A percentile compares a stretch with the other conserved stretches of the same genome.
Evolutionary conservation across 1,140 invertebrate species (phyloP).

Genomic region (Glomeris maerens): DNA sequence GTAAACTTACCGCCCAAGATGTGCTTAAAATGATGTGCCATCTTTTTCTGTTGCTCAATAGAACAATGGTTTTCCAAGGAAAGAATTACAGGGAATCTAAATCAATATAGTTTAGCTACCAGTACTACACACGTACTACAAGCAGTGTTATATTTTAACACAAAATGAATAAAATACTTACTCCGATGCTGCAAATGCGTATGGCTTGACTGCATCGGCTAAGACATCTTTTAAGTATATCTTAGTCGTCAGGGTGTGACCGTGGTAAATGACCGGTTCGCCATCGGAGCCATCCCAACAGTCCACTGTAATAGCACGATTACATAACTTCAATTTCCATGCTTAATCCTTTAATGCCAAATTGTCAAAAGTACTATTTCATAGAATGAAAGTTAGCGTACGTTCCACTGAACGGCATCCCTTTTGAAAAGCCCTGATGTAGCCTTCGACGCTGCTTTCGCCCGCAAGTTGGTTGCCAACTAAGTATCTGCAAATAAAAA

Average conservation of each 20-base stretch:
- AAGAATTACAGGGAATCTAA: constrained; percentile 40
- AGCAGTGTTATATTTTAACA: not conserved
- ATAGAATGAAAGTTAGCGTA: no score
- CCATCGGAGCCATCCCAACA: constrained; percentile 43
- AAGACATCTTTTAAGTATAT: constrained; percentile 41
- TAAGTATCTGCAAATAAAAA: constrained; percentile 38
- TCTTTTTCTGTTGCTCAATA: constrained; percentile 36
- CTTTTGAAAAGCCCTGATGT: constrained; percentile 33
- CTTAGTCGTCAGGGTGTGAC: constrained; percentile 41
- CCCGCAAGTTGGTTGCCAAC: constrained; percentile 41
- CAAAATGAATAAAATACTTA: constrained; percentile 14
- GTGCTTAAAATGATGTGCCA: constrained; percentile 37
- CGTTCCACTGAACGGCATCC: constrained; percentile 39
- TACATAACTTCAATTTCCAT: no score
- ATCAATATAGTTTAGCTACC: no score
- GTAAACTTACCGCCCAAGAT: constrained; percentile 35
- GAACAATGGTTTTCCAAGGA: constrained; percentile 45
- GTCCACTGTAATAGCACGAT: constrained; percentile 37
- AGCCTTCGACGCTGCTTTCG: constrained; percentile 40
- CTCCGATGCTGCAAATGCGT: constrained; percentile 31
- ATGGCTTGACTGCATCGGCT: constrained; percentile 33
- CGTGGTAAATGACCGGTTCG: constrained; percentile 42
- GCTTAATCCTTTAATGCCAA: no score
- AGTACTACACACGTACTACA: not conserved
- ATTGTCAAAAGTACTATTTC: no score